Evolutionary conservation across 2,888 invertebrate species (phyloP), one percentile per base, ranked within the genome.

Genomic region (Cataglyphis albicans): DNA sequence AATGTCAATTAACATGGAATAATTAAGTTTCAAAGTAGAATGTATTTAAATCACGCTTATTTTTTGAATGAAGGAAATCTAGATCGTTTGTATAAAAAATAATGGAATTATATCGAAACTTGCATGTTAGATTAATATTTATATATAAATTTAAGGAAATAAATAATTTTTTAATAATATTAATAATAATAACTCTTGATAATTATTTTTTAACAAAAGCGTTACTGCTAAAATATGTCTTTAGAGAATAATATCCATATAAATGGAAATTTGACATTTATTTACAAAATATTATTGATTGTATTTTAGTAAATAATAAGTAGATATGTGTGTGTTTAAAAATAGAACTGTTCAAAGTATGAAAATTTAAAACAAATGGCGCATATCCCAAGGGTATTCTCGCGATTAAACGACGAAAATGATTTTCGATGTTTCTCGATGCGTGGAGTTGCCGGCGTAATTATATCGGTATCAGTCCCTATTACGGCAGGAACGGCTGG

Each of bases 401-500:
- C 57, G 41, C 21, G 73, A 70, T 59, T 41, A 72, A 72, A 72
- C 32, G 18, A 52, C n/a, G 44, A 80, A 44, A n/a, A 44, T 21
- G 70, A 59, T 59, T 72, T 72, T 44, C 18, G 35, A 18, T 72
- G 44, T 80, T 72, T 72, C 59, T 12, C 35, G 55, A 7, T 78
- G 73, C 78, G 73, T 72, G 73, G 44, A 59, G 59, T 78, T 78
- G 21, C 78, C 73, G 67, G 18, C 21, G 67, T 80, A 80, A 80
- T 80, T 80, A 80, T 32, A 72, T 59, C 73, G 72, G 55, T 80
- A 80, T 80, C 59, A 72, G 73, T 80, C 59, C 59, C 73, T 80
- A 80, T 80, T 80, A 82, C 65, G 7, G 48, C 44, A 64, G 44
- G 44, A 44, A 65, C 63, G 63, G 65, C 65, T 65, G 75, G 44